Percentiles rank a stretch among this genome's conserved stretches.
Evolutionary conservation across 2,888 invertebrate species (phyloP).

Genomic region (Morpho helenor): DNA sequence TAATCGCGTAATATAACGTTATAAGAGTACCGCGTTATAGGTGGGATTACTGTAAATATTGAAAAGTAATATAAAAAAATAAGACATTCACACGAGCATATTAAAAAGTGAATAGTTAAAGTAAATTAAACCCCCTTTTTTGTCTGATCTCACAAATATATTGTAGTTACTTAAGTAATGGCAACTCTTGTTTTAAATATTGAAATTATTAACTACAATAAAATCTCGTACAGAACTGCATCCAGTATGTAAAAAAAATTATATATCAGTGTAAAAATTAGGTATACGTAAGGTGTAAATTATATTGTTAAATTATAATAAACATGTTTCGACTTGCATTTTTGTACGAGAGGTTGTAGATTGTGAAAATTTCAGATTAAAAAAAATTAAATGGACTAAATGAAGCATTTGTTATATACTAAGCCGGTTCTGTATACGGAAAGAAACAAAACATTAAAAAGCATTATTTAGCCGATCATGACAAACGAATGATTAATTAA

Average conservation of each 20-base stretch:
- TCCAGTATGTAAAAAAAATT: constrained; percentile 12
- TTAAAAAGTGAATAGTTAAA: too few relatives aligned
- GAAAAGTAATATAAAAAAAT: too few relatives aligned
- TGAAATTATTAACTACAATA: background rate
- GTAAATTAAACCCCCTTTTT: too few relatives aligned
- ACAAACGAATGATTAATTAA: too few relatives aligned
- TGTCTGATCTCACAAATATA: too few relatives aligned
- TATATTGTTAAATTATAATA: constrained; percentile 8
- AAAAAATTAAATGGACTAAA: background rate
- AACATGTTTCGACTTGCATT: constrained; percentile 12
- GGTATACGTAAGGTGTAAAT: constrained; percentile 12
- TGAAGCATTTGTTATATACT: background rate
- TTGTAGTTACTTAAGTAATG: background rate
- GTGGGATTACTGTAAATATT: too few relatives aligned
- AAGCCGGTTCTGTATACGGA: background rate
- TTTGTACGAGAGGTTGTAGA: constrained; percentile 10
- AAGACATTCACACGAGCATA: too few relatives aligned
- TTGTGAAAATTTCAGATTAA: background rate
- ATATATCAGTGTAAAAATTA: constrained; percentile 15
- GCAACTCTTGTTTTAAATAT: background rate
- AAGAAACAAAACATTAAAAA: too few relatives aligned
- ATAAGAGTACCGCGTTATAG: too few relatives aligned
- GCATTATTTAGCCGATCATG: too few relatives aligned
- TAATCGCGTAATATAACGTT: too few relatives aligned
- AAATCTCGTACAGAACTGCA: constrained; percentile 15